Evolutionary conservation across 2,113 vertebrate species (phyloP).

Genomic region (Apus apus): DNA sequence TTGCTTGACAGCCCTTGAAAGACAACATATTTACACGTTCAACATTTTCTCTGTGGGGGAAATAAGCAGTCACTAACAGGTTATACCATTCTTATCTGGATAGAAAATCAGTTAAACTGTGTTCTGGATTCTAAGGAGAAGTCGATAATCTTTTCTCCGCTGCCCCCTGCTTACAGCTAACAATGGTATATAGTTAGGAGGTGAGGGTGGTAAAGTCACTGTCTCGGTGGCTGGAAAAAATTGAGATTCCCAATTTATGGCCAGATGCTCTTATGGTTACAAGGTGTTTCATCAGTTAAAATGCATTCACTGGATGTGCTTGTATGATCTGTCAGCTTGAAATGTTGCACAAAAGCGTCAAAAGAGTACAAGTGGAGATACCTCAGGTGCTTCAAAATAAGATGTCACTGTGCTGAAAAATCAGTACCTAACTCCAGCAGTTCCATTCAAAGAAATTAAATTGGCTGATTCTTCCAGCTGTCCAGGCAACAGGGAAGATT

Average conservation of each 20-base stretch:
- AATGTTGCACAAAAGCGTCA: not conserved
- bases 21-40: not conserved
- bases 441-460: not conserved
- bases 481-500: not conserved
- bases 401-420: slow-evolving; percentile 43
- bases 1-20: slow-evolving; percentile 16
- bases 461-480: slow-evolving; percentile 1
- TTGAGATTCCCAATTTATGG: not conserved
- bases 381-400: slow-evolving; percentile 37
- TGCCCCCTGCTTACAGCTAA: not conserved
- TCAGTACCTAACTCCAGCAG: not conserved
- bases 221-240: not conserved
- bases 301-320: not conserved
- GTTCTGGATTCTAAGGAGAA: not conserved
- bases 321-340: slow-evolving; percentile 2
- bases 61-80: slow-evolving; percentile 26
- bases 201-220: not conserved
- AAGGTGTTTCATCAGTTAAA: slow-evolving; percentile 24
- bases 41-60: slow-evolving; percentile 10
- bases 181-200: not conserved
- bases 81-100: not conserved
- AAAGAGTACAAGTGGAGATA: slow-evolving; percentile 27
- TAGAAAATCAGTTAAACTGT: slow-evolving; percentile 1
- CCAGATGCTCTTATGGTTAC: not conserved
- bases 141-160: not conserved